Percentiles rank a stretch among this genome's conserved stretches.
These are phyloP conservation scores for Standfussiana lucernea DNA, from an alignment of 2,888 invertebrate species.

Conservation along the genomic window DNA sequence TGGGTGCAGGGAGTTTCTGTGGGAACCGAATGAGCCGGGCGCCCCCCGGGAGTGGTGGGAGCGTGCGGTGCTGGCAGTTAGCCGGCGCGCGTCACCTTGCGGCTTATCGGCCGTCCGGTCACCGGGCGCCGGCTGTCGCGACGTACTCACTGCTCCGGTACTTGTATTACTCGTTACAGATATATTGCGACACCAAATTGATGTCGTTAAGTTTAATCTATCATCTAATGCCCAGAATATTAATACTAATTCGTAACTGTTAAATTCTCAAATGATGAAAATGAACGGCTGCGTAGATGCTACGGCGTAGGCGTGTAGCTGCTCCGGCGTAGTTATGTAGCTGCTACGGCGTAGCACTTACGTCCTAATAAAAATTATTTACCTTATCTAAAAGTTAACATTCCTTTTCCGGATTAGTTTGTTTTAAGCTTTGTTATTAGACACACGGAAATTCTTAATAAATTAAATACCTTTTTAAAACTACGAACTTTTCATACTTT, in stretches of 20 bases:
- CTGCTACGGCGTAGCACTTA: conserved; percentile 21
- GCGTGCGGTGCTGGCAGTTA: conserved; percentile 76
- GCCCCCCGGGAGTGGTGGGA: conserved; percentile 65
- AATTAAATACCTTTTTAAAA: conserved; percentile 4
- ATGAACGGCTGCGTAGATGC: conserved; percentile 6
- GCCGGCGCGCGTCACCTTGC: conserved; percentile 81
- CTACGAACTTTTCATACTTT: conserved; percentile 25
- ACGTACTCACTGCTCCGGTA: conserved; percentile 57
- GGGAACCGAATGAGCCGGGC: conserved; percentile 74
- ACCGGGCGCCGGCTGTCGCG: conserved; percentile 69
- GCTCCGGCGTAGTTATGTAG: conserved; percentile 31
- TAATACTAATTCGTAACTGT: conserved; percentile 37
- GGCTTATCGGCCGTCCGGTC: conserved; percentile 84
- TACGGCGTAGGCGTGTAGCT: conserved; percentile 36
- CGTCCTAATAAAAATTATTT: not conserved
- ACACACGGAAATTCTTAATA: not conserved
- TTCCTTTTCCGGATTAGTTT: not conserved
- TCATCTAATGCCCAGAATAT: conserved; percentile 59
- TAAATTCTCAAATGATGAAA: conserved; percentile 36
- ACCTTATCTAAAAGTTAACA: not conserved
- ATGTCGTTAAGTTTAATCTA: conserved; percentile 63
- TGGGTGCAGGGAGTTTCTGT: conserved; percentile 70
- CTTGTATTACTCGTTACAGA: conserved; percentile 59
- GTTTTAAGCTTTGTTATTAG: not conserved
- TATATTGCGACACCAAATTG: conserved; percentile 69